Evolutionary conservation across 1,140 invertebrate species (phyloP).

Genomic region (Caenorhabditis inopinata): DNA sequence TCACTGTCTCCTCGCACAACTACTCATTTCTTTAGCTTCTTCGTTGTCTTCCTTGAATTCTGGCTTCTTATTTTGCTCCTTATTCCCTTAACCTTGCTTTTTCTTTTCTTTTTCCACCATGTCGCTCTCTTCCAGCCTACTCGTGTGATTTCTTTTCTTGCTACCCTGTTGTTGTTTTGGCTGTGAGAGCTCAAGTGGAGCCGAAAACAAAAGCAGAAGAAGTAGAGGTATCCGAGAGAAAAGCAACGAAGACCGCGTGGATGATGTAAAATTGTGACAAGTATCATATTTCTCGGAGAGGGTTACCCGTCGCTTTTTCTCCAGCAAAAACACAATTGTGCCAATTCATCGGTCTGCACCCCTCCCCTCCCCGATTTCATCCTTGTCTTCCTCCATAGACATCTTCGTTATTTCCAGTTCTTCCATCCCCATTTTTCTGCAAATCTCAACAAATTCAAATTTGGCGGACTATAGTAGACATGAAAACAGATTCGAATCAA

Average conservation of each 20-base stretch:
- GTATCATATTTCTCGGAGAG: slow-evolving; percentile 14
- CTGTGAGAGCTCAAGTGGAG: not conserved
- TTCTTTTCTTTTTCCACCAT: not conserved
- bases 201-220: not conserved
- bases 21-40: slow-evolving; percentile 12
- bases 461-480: not conserved
- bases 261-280: slow-evolving; percentile 33
- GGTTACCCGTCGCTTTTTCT: not conserved
- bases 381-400: not conserved
- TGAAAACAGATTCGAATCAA: too few relatives aligned
- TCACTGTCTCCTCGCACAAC: not conserved
- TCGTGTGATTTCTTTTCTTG: slow-evolving; percentile 28
- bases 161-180: slow-evolving; percentile 20
- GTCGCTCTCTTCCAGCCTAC: slow-evolving; percentile 5
- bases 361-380: not conserved
- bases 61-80: not conserved
- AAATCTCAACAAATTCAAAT: not conserved
- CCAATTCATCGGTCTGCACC: not conserved
- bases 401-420: not conserved
- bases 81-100: not conserved
- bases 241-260: not conserved
- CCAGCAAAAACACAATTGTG: not conserved
- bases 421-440: not conserved
- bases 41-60: not conserved
- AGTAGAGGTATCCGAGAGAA: not conserved